Percentiles rank a stretch among this genome's conserved stretches.
These are phyloP conservation scores for Sinocyclocheilus rhinocerous DNA, from an alignment of 2,113 vertebrate genomes.

Conservation along the genomic window DNA sequence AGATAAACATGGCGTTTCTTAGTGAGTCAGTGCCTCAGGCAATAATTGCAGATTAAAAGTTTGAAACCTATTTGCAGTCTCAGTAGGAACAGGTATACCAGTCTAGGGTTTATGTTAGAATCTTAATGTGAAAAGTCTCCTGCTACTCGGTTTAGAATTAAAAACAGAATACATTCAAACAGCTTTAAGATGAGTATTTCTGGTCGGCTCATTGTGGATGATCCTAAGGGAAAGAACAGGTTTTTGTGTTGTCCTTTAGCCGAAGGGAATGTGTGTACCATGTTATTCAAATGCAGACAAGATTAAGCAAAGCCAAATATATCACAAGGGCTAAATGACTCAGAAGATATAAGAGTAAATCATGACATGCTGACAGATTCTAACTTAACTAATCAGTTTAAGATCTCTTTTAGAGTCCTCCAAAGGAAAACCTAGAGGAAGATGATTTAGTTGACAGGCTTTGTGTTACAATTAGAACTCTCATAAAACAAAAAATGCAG, in stretches of 20 bases:
- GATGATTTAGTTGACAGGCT: constrained; percentile 1
- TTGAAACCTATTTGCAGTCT: constrained; percentile 10
- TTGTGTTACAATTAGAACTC: neutral
- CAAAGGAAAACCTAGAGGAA: constrained; percentile 4
- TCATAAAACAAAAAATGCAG: constrained; percentile 29
- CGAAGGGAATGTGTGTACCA: constrained; percentile 29
- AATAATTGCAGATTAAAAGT: constrained; percentile 27
- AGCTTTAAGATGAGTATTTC: constrained; percentile 40
- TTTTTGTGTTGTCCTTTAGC: constrained; percentile 39
- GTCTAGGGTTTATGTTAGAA: neutral
- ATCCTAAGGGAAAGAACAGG: constrained; percentile 18
- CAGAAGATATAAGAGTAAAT: neutral
- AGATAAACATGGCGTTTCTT: neutral
- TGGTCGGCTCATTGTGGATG: constrained; percentile 14
- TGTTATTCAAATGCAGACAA: constrained; percentile 29
- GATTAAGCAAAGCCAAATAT: constrained; percentile 35
- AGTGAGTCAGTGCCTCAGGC: neutral
- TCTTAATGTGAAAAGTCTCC: neutral
- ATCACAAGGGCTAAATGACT: constrained; percentile 29
- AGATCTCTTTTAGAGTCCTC: constrained; percentile 31
- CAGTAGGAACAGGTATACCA: neutral
- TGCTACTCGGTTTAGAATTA: neutral
- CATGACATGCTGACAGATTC: neutral
- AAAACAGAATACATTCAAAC: constrained; percentile 1
- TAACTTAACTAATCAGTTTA: constrained; percentile 42